Conservation (phyloP, 2,888 invertebrate species). For the Agriopis marginaria region DNA sequence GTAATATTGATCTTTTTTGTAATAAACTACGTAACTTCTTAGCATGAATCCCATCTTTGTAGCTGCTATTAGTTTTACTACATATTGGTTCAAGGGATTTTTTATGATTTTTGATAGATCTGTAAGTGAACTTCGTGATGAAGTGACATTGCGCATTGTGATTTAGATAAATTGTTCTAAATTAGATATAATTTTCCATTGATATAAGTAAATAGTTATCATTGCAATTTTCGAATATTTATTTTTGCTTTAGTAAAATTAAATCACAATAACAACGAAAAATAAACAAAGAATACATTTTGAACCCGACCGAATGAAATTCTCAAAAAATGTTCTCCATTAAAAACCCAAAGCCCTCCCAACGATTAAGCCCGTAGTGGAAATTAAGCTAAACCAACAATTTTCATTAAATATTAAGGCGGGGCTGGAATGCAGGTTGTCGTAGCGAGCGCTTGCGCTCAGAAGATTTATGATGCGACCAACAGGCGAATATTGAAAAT, state of each 20-base stretch:
- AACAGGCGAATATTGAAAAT: slow-evolving; percentile 83
- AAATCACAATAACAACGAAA: neutral
- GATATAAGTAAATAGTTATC: no score
- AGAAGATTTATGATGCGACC: slow-evolving; percentile 81
- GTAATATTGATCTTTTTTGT: no score
- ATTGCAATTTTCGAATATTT: neutral
- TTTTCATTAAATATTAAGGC: slow-evolving; percentile 81
- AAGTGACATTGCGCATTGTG: no score
- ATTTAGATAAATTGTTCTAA: no score
- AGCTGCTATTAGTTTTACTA: no score
- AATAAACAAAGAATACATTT: neutral
- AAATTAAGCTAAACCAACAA: slow-evolving; percentile 74
- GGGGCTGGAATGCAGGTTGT: slow-evolving; percentile 77
- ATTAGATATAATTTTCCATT: no score
- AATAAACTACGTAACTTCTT: no score
- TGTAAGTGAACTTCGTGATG: no score
- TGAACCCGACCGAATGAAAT: slow-evolving; percentile 15
- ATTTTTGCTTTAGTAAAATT: neutral
- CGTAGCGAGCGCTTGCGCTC: slow-evolving; percentile 67
- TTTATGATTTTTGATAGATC: no score
- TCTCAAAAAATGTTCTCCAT: slow-evolving; percentile 20
- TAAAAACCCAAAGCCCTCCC: slow-evolving; percentile 31
- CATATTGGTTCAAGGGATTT: no score
- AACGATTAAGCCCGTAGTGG: slow-evolving; percentile 46
- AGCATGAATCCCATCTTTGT: no score